Percentiles rank a stretch among this genome's conserved stretches.
Conservation (phyloP, 2,888 invertebrate species). For the Dolomedes plantarius region DNA sequence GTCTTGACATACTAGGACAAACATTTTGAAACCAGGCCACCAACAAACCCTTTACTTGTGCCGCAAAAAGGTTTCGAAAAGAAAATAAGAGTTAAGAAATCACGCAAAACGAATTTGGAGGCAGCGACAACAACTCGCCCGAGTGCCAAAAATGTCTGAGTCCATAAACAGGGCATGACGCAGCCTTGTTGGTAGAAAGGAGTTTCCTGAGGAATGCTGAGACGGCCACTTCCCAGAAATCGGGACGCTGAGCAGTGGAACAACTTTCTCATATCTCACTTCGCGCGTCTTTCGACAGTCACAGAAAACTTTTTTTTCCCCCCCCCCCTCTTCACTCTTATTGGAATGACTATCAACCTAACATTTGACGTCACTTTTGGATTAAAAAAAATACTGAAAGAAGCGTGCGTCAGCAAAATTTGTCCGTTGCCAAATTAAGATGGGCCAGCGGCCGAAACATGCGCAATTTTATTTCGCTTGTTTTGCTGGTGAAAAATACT, state of each 20-base stretch:
- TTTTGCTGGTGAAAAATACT: too few relatives aligned
- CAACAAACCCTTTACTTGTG: neutral
- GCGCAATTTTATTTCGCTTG: neutral
- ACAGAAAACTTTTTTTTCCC: neutral
- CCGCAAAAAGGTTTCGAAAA: neutral
- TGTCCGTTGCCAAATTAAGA: neutral
- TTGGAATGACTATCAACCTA: constrained; percentile 8
- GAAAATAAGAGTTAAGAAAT: neutral
- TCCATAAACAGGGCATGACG: constrained; percentile 45
- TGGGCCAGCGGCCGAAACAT: neutral
- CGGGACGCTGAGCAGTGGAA: constrained; percentile 19
- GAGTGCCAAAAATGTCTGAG: constrained; percentile 44
- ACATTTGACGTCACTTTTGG: constrained; percentile 3
- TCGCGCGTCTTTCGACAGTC: constrained; percentile 15
- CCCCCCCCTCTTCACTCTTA: neutral
- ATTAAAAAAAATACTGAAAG: neutral
- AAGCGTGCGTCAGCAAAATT: constrained; percentile 13
- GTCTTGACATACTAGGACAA: neutral
- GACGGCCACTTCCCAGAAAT: constrained; percentile 47
- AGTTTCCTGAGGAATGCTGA: constrained; percentile 49
- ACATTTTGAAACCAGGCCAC: neutral
- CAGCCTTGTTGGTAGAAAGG: constrained; percentile 20
- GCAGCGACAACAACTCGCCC: constrained; percentile 15
- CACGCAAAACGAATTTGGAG: neutral
- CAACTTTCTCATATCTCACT: constrained; percentile 6